These are phyloP conservation scores for Gordius sp. DNA, from an alignment of 2,888 invertebrate species.

Conservation along the genomic window DNA sequence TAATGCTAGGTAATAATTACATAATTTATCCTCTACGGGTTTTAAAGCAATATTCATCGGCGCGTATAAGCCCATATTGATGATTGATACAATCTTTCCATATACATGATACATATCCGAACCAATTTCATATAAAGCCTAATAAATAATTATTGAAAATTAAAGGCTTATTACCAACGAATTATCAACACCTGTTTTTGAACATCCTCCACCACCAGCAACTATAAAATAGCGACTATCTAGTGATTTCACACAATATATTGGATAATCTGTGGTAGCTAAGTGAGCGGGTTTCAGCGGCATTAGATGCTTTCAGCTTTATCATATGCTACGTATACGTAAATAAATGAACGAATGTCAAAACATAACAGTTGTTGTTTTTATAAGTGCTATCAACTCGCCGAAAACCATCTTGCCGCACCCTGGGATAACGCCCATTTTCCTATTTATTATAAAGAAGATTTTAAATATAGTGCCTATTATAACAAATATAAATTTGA, in stretches of 20 bases:
- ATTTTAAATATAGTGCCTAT: too few species aligned
- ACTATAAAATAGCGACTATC: conserved; percentile 1
- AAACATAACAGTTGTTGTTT: too few species aligned
- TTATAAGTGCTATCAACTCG: too few species aligned
- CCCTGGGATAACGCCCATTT: too few species aligned
- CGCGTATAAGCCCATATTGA: background rate
- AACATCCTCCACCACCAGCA: conserved; percentile 11
- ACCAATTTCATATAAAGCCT: conserved; percentile 10
- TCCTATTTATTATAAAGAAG: too few species aligned
- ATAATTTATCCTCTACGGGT: background rate
- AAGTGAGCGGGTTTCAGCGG: too few species aligned
- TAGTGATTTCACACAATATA: conserved; percentile 9
- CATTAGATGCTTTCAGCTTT: too few species aligned
- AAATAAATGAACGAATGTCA: too few species aligned
- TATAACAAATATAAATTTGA: too few species aligned
- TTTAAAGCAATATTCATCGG: conserved; percentile 1
- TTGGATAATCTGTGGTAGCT: conserved; percentile 7
- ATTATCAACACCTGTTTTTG: conserved; percentile 9
- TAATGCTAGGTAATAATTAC: background rate
- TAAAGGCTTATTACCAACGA: background rate
- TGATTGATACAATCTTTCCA: background rate
- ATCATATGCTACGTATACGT: too few species aligned
- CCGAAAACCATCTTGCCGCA: too few species aligned
- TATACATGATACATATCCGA: background rate
- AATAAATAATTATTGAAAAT: background rate